These are phyloP conservation scores for Himalopsyche kuldschensis DNA, from an alignment of 2,888 invertebrate genomes.

Conservation along the genomic window DNA sequence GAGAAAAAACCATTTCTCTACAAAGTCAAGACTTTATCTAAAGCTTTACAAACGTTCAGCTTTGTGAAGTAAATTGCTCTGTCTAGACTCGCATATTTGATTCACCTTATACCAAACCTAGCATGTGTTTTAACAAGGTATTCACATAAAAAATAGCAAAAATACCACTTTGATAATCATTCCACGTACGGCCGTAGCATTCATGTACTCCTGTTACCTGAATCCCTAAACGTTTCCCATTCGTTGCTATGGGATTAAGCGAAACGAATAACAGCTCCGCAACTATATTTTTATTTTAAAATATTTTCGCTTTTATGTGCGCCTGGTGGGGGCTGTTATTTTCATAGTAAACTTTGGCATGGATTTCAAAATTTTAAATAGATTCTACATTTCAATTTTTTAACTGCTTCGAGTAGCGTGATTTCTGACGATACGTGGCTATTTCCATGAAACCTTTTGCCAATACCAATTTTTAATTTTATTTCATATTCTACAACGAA, in stretches of 20 bases:
- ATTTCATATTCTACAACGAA: no score
- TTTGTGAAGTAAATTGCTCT: constrained; percentile 3
- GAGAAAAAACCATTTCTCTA: neutral
- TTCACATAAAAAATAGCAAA: neutral
- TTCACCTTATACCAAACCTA: neutral
- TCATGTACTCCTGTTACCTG: neutral
- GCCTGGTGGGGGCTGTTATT: neutral
- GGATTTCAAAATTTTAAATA: no score
- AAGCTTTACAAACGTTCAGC: neutral
- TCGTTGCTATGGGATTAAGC: neutral
- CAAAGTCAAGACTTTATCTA: neutral
- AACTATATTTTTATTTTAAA: neutral
- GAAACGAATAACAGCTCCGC: neutral
- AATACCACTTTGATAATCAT: neutral
- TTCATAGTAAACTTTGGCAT: no score
- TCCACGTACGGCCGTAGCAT: neutral
- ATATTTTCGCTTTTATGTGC: neutral
- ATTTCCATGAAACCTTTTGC: no score
- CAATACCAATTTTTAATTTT: no score
- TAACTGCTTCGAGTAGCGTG: no score
- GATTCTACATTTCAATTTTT: no score
- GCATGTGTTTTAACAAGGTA: neutral
- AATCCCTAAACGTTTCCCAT: neutral
- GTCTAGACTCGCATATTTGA: constrained; percentile 1
- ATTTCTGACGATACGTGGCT: no score